Percentiles rank a stretch among this genome's conserved stretches.
Conservation (phyloP, 2,797 vertebrate species). For the Kryptolebias ocellatus region DNA sequence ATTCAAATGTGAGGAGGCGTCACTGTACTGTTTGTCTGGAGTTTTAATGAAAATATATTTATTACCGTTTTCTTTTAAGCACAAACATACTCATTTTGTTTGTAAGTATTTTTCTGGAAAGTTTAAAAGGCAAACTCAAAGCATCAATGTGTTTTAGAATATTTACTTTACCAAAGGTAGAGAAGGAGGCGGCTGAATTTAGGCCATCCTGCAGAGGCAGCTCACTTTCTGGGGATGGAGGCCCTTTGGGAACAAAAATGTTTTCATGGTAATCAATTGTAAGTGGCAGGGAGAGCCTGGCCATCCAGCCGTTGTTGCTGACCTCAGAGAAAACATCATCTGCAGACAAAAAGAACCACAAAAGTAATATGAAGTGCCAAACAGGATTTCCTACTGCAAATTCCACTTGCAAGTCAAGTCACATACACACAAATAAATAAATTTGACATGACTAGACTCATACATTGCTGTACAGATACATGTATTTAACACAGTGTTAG, state of each 20-base stretch:
- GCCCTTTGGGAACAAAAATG: conserved; percentile 82
- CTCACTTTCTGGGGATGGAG: conserved; percentile 66
- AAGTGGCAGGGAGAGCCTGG: conserved; percentile 89
- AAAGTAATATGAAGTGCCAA: too few relatives aligned
- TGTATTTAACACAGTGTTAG: too few relatives aligned
- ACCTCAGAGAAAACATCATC: conserved; percentile 78
- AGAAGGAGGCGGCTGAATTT: conserved; percentile 86
- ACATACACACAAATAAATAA: too few relatives aligned
- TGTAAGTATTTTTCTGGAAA: too few relatives aligned
- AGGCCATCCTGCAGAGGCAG: conserved; percentile 34
- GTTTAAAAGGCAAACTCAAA: too few relatives aligned
- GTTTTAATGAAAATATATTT: not conserved
- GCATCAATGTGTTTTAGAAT: too few relatives aligned
- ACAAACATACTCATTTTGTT: too few relatives aligned
- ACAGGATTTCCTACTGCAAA: too few relatives aligned
- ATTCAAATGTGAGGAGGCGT: not conserved
- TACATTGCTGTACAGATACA: too few relatives aligned
- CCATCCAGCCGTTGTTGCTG: conserved; percentile 87
- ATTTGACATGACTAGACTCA: too few relatives aligned
- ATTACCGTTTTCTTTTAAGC: too few relatives aligned
- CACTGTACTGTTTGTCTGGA: not conserved
- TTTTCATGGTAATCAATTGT: conserved; percentile 90
- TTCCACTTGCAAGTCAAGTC: too few relatives aligned
- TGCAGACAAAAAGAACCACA: conserved; percentile 35
- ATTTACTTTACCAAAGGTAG: conserved; percentile 87